A percentile compares a stretch with the other conserved stretches of the same genome.
These are phyloP conservation scores for Illadopsis cleaveri DNA, from an alignment of 2,113 vertebrate species.

Conservation along the genomic window DNA sequence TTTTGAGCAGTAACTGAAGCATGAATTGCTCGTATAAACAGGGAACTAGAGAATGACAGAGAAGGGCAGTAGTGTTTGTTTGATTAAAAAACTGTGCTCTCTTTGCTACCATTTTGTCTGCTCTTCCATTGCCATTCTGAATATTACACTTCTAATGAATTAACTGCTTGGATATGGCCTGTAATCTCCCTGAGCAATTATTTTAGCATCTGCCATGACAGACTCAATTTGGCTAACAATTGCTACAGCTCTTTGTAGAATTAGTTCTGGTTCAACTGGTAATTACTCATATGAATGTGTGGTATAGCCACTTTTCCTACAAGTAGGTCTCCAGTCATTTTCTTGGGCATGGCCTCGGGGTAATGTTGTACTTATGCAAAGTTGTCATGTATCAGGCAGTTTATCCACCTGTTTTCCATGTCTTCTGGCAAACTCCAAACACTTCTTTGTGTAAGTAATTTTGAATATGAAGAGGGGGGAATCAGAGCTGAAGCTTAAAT, in stretches of 20 bases:
- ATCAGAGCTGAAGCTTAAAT: background rate
- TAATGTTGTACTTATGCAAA: background rate
- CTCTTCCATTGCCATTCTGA: background rate
- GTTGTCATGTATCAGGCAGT: background rate
- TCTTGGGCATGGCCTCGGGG: background rate
- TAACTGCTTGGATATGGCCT: conserved; percentile 32
- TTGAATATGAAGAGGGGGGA: background rate
- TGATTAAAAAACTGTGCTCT: background rate
- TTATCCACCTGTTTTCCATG: background rate
- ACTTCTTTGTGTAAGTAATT: background rate
- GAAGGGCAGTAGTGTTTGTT: background rate
- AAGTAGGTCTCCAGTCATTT: background rate
- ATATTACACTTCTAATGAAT: conserved; percentile 33
- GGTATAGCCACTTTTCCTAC: background rate
- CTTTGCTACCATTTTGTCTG: conserved; percentile 4
- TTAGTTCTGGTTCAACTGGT: conserved; percentile 56
- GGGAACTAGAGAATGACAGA: background rate
- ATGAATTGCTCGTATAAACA: background rate
- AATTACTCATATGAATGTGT: conserved; percentile 20
- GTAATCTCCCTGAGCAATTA: conserved; percentile 53
- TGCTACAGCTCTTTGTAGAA: conserved; percentile 25
- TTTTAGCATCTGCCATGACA: conserved; percentile 46
- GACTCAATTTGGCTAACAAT: conserved; percentile 51
- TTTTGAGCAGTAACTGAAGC: background rate
- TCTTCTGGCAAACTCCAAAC: background rate